A percentile compares a stretch with the other conserved stretches of the same genome.
Conservation (phyloP, 2,888 invertebrate species). For the Caenorhabditis sp. region DNA sequence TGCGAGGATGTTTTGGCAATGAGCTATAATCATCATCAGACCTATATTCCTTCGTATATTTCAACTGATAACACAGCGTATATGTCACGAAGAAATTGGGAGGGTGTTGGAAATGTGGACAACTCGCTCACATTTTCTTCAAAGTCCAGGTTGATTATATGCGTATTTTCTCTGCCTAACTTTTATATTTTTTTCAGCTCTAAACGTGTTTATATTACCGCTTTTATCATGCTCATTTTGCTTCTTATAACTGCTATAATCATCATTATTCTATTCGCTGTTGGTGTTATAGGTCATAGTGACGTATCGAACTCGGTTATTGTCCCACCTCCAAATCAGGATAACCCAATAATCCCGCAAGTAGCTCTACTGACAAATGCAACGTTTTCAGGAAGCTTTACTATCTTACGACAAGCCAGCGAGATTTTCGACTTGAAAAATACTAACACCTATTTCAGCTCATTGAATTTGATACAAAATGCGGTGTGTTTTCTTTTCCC, state of each 20-base stretch:
- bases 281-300: background rate
- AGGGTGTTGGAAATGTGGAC: background rate
- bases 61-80: background rate
- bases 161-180: too few relatives aligned
- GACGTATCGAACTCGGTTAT: background rate
- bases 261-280: background rate
- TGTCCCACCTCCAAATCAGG: background rate
- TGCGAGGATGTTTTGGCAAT: background rate
- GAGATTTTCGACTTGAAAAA: constrained; percentile 30
- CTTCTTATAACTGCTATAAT: background rate
- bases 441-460: constrained; percentile 21
- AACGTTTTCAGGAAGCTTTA: constrained; percentile 30
- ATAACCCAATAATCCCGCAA: background rate
- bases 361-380: constrained; percentile 3
- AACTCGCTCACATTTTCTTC: background rate
- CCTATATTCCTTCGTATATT: background rate
- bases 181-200: background rate
- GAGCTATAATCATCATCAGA: background rate
- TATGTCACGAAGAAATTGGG: background rate
- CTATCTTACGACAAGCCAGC: constrained; percentile 42
- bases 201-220: background rate
- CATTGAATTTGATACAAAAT: constrained; percentile 37
- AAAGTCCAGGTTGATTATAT: background rate
- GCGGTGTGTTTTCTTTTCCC: constrained; percentile 15
- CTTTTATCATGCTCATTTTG: background rate